phyloP scores from a whole-genome alignment of 1,140 invertebrate species.

The Sinonovacula constricta region DNA sequence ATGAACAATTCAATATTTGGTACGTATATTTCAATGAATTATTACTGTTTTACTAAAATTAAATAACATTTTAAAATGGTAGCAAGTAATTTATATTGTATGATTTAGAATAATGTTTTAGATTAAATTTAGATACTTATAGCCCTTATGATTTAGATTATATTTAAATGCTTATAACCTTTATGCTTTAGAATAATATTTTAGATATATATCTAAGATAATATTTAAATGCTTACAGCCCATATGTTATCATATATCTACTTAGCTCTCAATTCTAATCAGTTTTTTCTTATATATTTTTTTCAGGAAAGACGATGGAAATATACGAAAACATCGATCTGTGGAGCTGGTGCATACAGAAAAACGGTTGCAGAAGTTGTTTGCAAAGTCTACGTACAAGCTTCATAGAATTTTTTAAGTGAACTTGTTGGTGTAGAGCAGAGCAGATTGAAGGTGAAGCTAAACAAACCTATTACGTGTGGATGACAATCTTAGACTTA shows the following conservation, averaged over 20 bases:
- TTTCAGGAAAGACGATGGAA: constrained; percentile 42
- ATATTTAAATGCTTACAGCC: neutral
- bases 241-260: neutral
- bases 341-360: constrained; percentile 33
- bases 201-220: neutral
- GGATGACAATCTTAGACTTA: constrained; percentile 33
- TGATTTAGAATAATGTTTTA: neutral
- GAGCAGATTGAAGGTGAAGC: constrained; percentile 24
- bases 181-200: neutral
- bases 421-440: constrained; percentile 48
- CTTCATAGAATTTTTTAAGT: constrained; percentile 27
- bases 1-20: constrained; percentile 28
- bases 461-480: constrained; percentile 38
- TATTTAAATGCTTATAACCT: neutral
- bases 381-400: constrained; percentile 41
- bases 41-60: too few relatives aligned
- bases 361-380: constrained; percentile 16
- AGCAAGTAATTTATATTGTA: neutral
- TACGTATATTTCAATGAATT: too few relatives aligned
- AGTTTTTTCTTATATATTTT: neutral
- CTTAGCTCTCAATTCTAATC: neutral
- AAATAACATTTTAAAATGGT: neutral
- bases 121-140: neutral
- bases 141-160: too few relatives aligned
- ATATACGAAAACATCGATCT: constrained; percentile 14